Base-by-base conservation (phyloP, 2,113 vertebrate genomes). In the Hippoglossus stenolepis region DNA sequence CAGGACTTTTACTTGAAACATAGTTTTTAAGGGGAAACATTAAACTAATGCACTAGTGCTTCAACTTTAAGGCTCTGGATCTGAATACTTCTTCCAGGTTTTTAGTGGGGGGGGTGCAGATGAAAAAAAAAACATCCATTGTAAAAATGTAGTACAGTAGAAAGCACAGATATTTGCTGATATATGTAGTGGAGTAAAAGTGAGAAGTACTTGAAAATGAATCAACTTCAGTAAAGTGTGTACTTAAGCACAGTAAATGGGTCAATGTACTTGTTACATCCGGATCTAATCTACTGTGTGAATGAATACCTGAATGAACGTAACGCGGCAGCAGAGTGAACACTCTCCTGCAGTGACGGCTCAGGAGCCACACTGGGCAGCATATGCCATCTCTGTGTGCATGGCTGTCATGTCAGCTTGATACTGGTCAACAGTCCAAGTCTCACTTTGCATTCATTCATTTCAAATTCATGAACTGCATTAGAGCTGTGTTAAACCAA, bases 361-460 rank as follows among this genome's bases (percentile, higher is more conserved):
- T 75, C 69, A 78, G 85, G 38, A 75, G 73, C 62, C 88, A 84
- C 73, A 73, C 85, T 83, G 90, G 74, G 90, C 61, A 57, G 65
- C 90, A 90, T 90, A 90, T 86, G 92, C 79, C 80, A 8, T 71
- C 90, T 84, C 82, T 15, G 76, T 77, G 80, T 72, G 86, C 54
- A 0, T 80, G 75, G 78, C 83, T 85, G 85, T 87, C 66, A 72
- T 57, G 70, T 77, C 90, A 87, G 92, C 87, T 89, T 92, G 90
- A 89, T 60, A 26, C 86, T 57, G 71, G 87, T 84, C 89, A 76
- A 4, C 59, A 64, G 56, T 66, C 90, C 87, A 87, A 75, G 62
- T 87, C 80, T 86, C 75, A 66, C 65, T 87, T 87, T 80, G 76
- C 83, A 82, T 86, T 79, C 69, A 73, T 79, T 86, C 79, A 89